A percentile compares a stretch with the other conserved stretches of the same genome.
Conservation (phyloP, 2,113 vertebrate genomes). For the Petrocephalus zakoni region DNA sequence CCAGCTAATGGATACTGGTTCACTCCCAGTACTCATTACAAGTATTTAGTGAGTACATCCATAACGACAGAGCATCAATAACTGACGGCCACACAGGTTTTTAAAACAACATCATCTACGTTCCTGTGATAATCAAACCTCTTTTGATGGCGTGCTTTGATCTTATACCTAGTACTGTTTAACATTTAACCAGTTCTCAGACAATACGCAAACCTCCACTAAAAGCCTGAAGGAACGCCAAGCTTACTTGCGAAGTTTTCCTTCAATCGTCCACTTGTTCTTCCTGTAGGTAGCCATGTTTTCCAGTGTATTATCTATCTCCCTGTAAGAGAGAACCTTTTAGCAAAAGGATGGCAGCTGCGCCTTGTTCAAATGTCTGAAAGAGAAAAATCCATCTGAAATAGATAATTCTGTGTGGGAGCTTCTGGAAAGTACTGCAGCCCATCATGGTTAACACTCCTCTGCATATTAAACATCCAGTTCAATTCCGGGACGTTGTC, state of each 20-base stretch:
- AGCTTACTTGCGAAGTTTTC: slow-evolving; percentile 79
- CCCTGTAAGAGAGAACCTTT: slow-evolving; percentile 55
- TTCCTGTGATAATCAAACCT: neutral
- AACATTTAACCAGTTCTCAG: neutral
- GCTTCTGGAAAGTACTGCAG: neutral
- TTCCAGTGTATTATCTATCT: slow-evolving; percentile 91
- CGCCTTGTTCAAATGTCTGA: neutral
- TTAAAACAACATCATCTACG: neutral
- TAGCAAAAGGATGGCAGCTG: neutral
- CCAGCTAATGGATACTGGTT: neutral
- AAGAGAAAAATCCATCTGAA: neutral
- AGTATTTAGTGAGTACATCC: neutral
- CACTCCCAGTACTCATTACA: neutral
- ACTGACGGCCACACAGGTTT: neutral
- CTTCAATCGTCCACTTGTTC: slow-evolving; percentile 95
- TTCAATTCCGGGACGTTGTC: neutral
- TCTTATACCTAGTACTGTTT: neutral
- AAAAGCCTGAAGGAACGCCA: neutral
- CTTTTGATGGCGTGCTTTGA: neutral
- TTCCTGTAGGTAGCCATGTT: slow-evolving; percentile 83
- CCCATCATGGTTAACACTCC: neutral
- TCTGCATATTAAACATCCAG: neutral
- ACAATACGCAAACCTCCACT: neutral
- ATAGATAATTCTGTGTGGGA: neutral
- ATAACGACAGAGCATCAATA: neutral